These are phyloP conservation scores for Volucella inanis DNA, from an alignment of 2,888 invertebrate species.

Conservation along the genomic window DNA sequence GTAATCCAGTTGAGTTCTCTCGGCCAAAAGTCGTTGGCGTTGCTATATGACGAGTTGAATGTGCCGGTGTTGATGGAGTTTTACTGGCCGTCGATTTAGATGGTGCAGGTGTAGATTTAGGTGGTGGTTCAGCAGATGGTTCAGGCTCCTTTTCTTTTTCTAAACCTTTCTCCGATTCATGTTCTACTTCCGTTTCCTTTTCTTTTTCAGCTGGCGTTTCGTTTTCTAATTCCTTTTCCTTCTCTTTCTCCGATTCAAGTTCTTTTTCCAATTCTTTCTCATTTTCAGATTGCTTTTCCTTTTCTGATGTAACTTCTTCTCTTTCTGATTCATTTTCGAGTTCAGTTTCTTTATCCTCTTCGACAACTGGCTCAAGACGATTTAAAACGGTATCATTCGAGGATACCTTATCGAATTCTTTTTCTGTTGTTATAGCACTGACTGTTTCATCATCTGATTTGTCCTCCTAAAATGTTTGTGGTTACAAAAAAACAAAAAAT, in stretches of 20 bases:
- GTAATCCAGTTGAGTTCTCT: conserved; percentile 77
- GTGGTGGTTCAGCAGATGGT: conserved; percentile 31
- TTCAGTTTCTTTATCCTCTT: conserved; percentile 56
- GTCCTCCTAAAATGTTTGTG: conserved; percentile 66
- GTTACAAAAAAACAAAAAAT: neutral
- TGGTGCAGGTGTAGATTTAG: conserved; percentile 7
- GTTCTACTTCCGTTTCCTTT: conserved; percentile 20
- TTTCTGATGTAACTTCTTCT: neutral
- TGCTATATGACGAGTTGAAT: conserved; percentile 16
- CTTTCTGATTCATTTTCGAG: conserved; percentile 19
- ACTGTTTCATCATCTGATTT: conserved; percentile 75
- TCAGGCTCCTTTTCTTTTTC: conserved; percentile 14
- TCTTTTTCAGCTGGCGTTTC: conserved; percentile 4
- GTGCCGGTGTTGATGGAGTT: neutral
- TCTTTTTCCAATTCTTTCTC: conserved; percentile 28
- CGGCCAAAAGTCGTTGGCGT: conserved; percentile 78
- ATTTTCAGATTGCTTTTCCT: conserved; percentile 15
- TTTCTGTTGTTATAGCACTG: conserved; percentile 58
- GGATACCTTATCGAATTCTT: conserved; percentile 55
- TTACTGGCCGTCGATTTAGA: neutral
- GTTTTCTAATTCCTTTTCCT: conserved; percentile 20
- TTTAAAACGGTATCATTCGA: conserved; percentile 42
- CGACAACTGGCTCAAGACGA: conserved; percentile 48
- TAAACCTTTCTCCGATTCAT: neutral
- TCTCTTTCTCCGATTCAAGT: conserved; percentile 12